Base-by-base conservation (phyloP, 2,113 vertebrate species). In the Pelecanoides urinatrix region DNA sequence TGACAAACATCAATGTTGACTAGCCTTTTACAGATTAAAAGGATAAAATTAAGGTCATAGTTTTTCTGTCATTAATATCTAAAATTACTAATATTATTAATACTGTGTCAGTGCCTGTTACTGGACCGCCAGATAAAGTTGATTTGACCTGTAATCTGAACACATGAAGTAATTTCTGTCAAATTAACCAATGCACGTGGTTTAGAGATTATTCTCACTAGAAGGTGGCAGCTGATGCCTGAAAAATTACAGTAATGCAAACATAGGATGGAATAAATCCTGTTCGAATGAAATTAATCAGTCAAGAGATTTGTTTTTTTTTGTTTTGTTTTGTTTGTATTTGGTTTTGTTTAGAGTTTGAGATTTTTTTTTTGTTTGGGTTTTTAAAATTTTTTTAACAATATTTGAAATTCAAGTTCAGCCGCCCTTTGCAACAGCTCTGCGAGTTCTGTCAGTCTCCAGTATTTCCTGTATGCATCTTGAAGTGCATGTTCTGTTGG, bases 131-230 rank as follows among this genome's bases (percentile, higher is more conserved):
- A 77, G 32, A 40, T 62, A 38, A 80, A 40, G 6, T 13, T 49
- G 26, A 62, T 80, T 65, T 91, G 38, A 47, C 34, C 10, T 61
- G 7, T n/a, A 62, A 53, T 71, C 11, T 47, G 34, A 20, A 59
- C 27, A 34, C 16, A n/a, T 0, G 0, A 74, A 50, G 23, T 70
- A 17, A 62, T 67, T 66, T 53, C 26, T 84, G 5, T 38, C 4
- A 72, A 59, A 77, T 26, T 38, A 80, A 5, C 15, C n/a, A n/a
- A 4, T 22, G 2, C 10, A 49, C 0, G 0, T 72, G 10, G 3
- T 56, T 74, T 50, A 61, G n/a, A 44, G 5, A 20, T 75, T 56
- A 44, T 53, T 84, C 47, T 56, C 0, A 0, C 23, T n/a, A 58
- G 36, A 58, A 45, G 9, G 8, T 3, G 3, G 20, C 5, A 5